Conservation (phyloP, 2,113 vertebrate genomes). For the Vireo altiloquus region DNA sequence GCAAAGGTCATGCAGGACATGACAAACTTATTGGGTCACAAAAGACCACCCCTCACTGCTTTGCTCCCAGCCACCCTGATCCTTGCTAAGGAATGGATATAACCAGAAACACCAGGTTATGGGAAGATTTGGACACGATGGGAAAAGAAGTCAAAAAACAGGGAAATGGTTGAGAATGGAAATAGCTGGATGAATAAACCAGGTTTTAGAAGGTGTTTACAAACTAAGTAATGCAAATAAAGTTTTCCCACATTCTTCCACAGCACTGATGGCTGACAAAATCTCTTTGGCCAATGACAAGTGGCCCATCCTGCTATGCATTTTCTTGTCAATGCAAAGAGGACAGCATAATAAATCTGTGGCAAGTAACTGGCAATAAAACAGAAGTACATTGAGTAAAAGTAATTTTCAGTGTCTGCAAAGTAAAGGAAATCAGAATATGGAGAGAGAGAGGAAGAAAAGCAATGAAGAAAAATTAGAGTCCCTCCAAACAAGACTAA, state of each 20-base stretch:
- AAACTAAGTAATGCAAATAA: neutral
- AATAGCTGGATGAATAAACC: neutral
- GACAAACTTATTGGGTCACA: rapidly evolving
- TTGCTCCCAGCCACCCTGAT: neutral
- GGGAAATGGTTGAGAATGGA: neutral
- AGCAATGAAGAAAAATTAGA: neutral
- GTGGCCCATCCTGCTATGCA: neutral
- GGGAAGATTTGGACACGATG: neutral
- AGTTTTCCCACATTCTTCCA: neutral
- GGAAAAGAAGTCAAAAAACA: neutral
- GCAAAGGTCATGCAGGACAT: neutral
- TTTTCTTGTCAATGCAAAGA: neutral
- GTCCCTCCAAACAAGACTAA: neutral
- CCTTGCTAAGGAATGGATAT: neutral
- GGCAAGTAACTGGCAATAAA: neutral
- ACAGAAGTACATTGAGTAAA: neutral
- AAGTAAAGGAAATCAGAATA: neutral
- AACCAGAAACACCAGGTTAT: neutral
- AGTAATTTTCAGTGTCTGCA: neutral
- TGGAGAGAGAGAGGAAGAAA: neutral
- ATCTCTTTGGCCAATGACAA: neutral
- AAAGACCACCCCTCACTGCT: neutral
- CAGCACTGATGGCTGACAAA: neutral
- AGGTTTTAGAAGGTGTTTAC: neutral
- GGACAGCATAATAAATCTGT: neutral